Evolutionary conservation across 2,113 vertebrate species (phyloP).

Genomic region (Macaca mulatta): DNA sequence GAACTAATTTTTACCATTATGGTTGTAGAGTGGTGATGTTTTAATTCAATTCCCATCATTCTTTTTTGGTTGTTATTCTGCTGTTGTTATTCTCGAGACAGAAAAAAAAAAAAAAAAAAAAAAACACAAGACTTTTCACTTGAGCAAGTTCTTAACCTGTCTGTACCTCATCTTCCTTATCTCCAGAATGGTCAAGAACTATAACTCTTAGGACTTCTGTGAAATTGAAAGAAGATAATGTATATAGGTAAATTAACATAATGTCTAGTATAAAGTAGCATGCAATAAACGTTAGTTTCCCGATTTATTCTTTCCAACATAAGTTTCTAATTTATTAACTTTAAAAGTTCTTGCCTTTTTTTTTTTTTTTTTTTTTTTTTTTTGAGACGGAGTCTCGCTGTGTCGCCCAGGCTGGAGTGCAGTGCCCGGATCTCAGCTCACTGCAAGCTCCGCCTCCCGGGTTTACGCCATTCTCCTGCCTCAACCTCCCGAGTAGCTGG

Average conservation of each 20-base stretch:
- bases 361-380: no score
- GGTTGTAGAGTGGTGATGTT: neutral
- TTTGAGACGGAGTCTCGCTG: no score
- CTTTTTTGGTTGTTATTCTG: neutral
- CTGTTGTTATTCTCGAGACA: neutral
- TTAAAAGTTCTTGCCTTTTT: neutral
- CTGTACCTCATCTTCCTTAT: neutral
- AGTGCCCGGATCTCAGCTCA: no score
- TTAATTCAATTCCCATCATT: neutral
- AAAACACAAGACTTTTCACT: neutral
- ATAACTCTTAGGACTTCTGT: neutral
- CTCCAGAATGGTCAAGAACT: neutral
- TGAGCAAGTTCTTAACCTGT: neutral
- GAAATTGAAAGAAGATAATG: neutral
- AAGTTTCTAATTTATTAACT: constrained; percentile 26
- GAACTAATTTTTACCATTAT: neutral
- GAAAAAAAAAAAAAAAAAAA: neutral
- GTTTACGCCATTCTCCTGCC: no score
- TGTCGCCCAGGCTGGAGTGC: no score
- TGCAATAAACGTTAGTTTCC: neutral
- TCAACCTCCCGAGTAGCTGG: no score
- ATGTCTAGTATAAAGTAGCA: neutral
- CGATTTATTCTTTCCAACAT: neutral
- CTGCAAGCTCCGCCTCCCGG: no score
- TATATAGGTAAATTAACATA: neutral